These are phyloP conservation scores for Lepidurus packardi DNA, from an alignment of 1,140 invertebrate genomes.

Conservation along the genomic window DNA sequence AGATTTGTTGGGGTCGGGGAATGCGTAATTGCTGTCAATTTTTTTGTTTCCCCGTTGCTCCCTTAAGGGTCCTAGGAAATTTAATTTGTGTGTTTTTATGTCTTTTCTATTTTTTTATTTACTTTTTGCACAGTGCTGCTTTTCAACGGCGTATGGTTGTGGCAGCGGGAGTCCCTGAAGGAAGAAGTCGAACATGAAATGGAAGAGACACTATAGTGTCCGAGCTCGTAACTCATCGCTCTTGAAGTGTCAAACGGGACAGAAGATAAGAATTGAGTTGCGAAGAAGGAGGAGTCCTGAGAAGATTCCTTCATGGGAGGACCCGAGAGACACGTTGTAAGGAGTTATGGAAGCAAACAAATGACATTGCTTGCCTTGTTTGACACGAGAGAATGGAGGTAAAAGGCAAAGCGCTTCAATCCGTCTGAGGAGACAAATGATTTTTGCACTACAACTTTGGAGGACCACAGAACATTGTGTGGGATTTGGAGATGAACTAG, in stretches of 20 bases:
- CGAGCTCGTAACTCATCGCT: conserved; percentile 6
- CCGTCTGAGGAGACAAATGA: conserved; percentile 3
- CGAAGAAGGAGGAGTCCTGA: neutral
- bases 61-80: neutral
- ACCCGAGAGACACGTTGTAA: neutral
- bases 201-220: neutral
- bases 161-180: neutral
- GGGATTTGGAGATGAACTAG: neutral
- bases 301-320: neutral
- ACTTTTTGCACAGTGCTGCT: neutral
- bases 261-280: neutral
- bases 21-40: conserved; percentile 22
- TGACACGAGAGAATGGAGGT: neutral
- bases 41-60: neutral
- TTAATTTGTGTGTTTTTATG: neutral
- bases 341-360: conserved; percentile 8
- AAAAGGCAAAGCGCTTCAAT: neutral
- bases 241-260: conserved; percentile 9
- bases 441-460: neutral
- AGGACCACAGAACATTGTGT: neutral
- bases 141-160: neutral
- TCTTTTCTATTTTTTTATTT: too few relatives aligned
- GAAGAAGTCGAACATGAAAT: neutral
- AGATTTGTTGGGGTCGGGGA: conserved; percentile 3
- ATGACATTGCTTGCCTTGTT: neutral